Conservation (phyloP, 2,797 vertebrate species). For the Serranus cabrilla region DNA sequence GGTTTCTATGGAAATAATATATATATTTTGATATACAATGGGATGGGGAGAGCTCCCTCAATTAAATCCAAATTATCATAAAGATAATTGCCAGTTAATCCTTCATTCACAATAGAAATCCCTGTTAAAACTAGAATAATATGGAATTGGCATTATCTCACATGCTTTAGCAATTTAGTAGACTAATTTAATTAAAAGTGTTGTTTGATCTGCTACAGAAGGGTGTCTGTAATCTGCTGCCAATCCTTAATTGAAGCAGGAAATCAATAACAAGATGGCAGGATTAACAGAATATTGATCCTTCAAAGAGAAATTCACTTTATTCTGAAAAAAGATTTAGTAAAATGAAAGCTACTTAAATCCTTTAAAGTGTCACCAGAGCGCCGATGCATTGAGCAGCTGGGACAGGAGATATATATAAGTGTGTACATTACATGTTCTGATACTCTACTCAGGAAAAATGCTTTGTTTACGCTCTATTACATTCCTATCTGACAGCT, state of each 20-base stretch:
- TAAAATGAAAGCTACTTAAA: conserved; percentile 20
- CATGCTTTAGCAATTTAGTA: background rate
- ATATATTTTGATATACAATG: background rate
- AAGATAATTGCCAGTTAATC: conserved; percentile 5
- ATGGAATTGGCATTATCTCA: background rate
- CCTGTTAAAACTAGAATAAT: conserved; percentile 1
- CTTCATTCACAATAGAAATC: conserved; percentile 7
- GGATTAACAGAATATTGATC: conserved; percentile 28
- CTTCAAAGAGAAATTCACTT: conserved; percentile 29
- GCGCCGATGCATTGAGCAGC: background rate
- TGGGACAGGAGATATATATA: background rate
- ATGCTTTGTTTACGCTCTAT: background rate
- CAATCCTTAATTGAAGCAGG: conserved; percentile 26
- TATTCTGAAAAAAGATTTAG: conserved; percentile 18
- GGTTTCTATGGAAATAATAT: background rate
- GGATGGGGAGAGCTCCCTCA: background rate
- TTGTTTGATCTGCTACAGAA: conserved; percentile 25
- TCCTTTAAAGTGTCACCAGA: background rate
- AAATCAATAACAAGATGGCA: conserved; percentile 34
- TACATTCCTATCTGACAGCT: background rate
- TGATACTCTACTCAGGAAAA: background rate
- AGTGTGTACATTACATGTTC: background rate
- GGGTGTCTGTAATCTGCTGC: background rate
- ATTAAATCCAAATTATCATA: background rate
- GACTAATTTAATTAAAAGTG: conserved; percentile 20